Conservation (phyloP, 2,888 invertebrate species). For the Pardosa pseudoannulata region DNA sequence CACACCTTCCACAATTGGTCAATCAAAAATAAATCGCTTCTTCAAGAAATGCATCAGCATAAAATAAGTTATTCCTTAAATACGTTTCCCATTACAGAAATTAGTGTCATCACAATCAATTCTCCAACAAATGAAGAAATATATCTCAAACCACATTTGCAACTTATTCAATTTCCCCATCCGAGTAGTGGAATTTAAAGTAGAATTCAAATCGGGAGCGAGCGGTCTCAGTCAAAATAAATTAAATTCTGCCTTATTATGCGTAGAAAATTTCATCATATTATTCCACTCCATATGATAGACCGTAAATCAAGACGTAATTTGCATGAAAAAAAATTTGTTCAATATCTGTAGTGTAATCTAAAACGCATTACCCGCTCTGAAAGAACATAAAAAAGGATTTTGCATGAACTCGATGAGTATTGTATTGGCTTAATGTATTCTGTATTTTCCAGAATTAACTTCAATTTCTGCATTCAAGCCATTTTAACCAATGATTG, state of each 20-base stretch:
- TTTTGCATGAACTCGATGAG: constrained; percentile 19
- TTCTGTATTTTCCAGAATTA: constrained; percentile 9
- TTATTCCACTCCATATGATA: constrained; percentile 14
- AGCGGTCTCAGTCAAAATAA: neutral
- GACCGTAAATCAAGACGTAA: constrained; percentile 13
- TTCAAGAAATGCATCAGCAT: too few relatives aligned
- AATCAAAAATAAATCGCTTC: too few relatives aligned
- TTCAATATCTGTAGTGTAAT: constrained; percentile 27
- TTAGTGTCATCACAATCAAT: too few relatives aligned
- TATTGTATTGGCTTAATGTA: constrained; percentile 22
- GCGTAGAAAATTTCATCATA: constrained; percentile 9
- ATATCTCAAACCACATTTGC: neutral
- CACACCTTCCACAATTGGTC: too few relatives aligned
- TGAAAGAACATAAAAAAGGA: neutral
- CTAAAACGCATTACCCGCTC: constrained; percentile 43
- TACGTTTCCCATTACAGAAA: too few relatives aligned
- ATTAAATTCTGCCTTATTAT: constrained; percentile 3
- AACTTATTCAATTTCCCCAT: neutral
- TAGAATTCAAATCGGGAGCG: neutral
- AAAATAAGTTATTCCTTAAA: too few relatives aligned
- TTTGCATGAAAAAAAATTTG: constrained; percentile 8
- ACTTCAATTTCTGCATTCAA: neutral
- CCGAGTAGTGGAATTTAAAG: neutral
- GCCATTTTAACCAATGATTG: constrained; percentile 2
- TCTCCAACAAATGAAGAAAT: too few relatives aligned